Evolutionary conservation across 2,797 vertebrate genomes (phyloP).

Genomic region (Sebastes hubbsi): DNA sequence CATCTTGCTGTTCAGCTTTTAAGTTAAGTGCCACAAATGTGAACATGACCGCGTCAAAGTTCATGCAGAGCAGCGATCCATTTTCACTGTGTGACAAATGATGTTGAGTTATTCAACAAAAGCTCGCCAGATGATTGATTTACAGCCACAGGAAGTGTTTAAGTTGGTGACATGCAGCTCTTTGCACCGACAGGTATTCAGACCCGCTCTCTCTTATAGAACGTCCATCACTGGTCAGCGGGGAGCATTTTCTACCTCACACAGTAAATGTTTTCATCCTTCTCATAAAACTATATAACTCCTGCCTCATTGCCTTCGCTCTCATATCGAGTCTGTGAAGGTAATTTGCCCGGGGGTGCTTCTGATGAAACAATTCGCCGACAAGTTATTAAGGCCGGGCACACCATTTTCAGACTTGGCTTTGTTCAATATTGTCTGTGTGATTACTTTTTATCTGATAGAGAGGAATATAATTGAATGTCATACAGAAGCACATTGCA

Average conservation of each 20-base stretch:
- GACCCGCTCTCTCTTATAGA: neutral
- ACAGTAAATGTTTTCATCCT: constrained; percentile 21
- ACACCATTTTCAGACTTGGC: neutral
- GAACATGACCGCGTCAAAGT: neutral
- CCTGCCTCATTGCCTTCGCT: constrained; percentile 10
- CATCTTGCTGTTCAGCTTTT: neutral
- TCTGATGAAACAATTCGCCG: constrained; percentile 10
- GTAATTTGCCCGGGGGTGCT: neutral
- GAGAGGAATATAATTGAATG: neutral
- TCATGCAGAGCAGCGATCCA: constrained; percentile 4
- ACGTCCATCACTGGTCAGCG: neutral
- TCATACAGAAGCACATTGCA: neutral
- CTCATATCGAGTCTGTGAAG: constrained; percentile 1
- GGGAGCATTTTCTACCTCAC: neutral
- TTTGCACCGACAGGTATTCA: neutral
- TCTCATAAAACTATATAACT: neutral
- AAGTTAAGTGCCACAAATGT: neutral
- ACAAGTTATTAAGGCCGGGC: neutral
- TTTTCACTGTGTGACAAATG: constrained; percentile 2
- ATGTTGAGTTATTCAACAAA: constrained; percentile 22
- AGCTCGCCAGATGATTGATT: constrained; percentile 30
- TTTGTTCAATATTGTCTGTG: neutral
- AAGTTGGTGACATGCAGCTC: neutral
- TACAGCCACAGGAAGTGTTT: neutral
- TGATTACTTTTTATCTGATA: neutral